Evolutionary conservation across 2,113 vertebrate genomes (phyloP).

Genomic region (Morone saxatilis): DNA sequence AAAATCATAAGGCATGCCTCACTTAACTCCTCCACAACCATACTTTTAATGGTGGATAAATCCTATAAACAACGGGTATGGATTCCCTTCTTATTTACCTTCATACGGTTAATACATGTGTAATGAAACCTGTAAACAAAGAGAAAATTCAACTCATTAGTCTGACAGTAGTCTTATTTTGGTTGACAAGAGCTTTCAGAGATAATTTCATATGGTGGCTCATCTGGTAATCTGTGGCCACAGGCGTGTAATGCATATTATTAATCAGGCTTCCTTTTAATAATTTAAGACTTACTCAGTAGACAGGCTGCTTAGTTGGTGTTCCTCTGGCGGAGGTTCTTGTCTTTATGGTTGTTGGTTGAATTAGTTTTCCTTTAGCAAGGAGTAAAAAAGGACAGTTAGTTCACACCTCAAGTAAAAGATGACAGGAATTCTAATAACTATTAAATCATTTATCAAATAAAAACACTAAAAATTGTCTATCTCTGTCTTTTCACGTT

Average conservation of each 20-base stretch:
- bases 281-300: slow-evolving; percentile 81
- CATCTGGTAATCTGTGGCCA: slow-evolving; percentile 30
- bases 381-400: slow-evolving; percentile 40
- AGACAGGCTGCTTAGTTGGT: slow-evolving; percentile 89
- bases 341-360: slow-evolving; percentile 99
- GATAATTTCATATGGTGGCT: neutral
- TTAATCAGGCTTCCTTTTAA: slow-evolving; percentile 39
- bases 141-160: slow-evolving; percentile 36
- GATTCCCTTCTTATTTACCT: slow-evolving; percentile 77
- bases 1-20: slow-evolving; percentile 98
- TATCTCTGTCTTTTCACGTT: neutral
- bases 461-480: neutral
- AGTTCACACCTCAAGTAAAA: slow-evolving; percentile 18
- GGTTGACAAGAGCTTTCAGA: neutral
- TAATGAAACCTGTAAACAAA: slow-evolving; percentile 74
- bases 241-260: slow-evolving; percentile 38
- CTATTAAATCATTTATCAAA: neutral
- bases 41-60: slow-evolving; percentile 76
- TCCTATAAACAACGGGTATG: slow-evolving; percentile 68
- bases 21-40: slow-evolving; percentile 81
- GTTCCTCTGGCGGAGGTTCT: slow-evolving; percentile 99
- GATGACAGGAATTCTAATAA: neutral
- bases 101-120: slow-evolving; percentile 82
- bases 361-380: slow-evolving; percentile 96
- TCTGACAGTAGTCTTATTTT: neutral